Percentiles rank a stretch among this genome's conserved stretches.
phyloP scores from a whole-genome alignment of 2,888 invertebrate species.

The Pomacea canaliculata region DNA sequence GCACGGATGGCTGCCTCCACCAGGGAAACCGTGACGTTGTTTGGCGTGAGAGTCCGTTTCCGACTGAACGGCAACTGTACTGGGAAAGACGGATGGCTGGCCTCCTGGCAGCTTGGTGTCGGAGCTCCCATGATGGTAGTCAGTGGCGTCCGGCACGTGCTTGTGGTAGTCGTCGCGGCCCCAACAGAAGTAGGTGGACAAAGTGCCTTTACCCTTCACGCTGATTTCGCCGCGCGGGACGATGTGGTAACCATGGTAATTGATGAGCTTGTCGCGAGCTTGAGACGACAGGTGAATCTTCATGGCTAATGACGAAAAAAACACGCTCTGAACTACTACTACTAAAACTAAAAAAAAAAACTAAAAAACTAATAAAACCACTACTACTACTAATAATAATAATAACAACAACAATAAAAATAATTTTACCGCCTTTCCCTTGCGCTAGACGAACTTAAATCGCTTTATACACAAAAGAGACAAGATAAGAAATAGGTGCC shows the following conservation, averaged over 20 bases:
- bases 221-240: conserved; percentile 76
- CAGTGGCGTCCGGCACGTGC: conserved; percentile 43
- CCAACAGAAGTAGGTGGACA: conserved; percentile 87
- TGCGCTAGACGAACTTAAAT: background rate
- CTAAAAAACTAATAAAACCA: too few relatives aligned
- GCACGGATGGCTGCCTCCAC: too few relatives aligned
- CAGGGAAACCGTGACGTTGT: background rate
- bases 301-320: conserved; percentile 39
- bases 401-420: too few relatives aligned
- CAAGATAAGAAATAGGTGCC: background rate
- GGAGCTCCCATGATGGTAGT: conserved; percentile 23
- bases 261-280: conserved; percentile 42
- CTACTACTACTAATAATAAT: too few relatives aligned
- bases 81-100: too few relatives aligned
- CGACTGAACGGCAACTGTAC: background rate
- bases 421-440: background rate
- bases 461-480: background rate
- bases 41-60: background rate
- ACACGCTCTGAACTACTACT: too few relatives aligned
- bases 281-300: conserved; percentile 54
- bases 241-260: conserved; percentile 50
- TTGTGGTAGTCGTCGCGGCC: conserved; percentile 54
- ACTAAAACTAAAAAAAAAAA: too few relatives aligned
- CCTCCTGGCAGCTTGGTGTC: background rate
- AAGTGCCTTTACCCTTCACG: conserved; percentile 91